Evolutionary conservation across 2,113 vertebrate genomes (phyloP).

Genomic region (Rhinogobius similis): DNA sequence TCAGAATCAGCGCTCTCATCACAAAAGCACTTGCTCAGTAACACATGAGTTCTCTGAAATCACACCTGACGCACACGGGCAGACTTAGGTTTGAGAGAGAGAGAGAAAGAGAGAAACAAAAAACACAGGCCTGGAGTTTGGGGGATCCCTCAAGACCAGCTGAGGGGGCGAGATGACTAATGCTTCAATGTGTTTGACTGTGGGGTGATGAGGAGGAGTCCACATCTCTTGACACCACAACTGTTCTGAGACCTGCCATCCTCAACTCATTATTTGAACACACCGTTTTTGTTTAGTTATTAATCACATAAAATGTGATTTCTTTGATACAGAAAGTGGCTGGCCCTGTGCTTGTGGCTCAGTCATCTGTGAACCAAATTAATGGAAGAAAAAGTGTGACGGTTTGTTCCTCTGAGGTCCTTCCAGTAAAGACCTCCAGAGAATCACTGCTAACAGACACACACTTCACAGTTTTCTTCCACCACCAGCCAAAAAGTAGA

Average conservation of each 20-base stretch:
- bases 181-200: slow-evolving; percentile 50
- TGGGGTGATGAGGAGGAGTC: slow-evolving; percentile 52
- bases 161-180: slow-evolving; percentile 52
- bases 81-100: neutral
- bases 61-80: slow-evolving; percentile 3
- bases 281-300: neutral
- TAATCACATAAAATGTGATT: neutral
- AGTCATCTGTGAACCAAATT: slow-evolving; percentile 35
- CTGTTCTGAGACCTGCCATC: slow-evolving; percentile 11
- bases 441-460: slow-evolving; percentile 19
- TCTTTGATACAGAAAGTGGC: neutral
- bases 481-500: neutral
- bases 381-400: slow-evolving; percentile 36
- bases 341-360: slow-evolving; percentile 10
- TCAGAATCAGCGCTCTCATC: neutral
- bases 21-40: neutral
- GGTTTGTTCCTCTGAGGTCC: slow-evolving; percentile 18
- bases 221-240: slow-evolving; percentile 24
- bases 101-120: neutral
- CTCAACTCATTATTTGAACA: neutral
- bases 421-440: slow-evolving; percentile 27
- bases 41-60: slow-evolving; percentile 41
- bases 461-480: slow-evolving; percentile 5
- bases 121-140: slow-evolving; percentile 11
- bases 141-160: slow-evolving; percentile 28